Evolutionary conservation across 2,888 invertebrate species (phyloP).

Genomic region (Ashinkailepas kermadecensis): DNA sequence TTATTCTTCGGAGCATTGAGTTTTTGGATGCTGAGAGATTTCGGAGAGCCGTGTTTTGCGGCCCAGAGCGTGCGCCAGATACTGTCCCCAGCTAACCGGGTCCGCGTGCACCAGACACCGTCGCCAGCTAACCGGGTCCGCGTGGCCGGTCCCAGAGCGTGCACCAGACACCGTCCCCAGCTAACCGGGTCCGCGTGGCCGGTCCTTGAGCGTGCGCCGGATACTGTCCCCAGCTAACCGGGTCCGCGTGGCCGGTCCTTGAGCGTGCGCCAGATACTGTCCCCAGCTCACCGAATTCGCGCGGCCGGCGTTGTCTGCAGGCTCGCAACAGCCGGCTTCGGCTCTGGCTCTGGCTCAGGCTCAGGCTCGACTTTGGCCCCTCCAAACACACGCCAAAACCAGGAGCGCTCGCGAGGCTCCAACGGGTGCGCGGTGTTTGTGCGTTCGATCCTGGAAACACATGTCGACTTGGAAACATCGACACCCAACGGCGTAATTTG

Average conservation of each 20-base stretch:
- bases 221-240: not conserved
- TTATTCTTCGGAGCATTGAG: too few species aligned
- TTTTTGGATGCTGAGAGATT: too few species aligned
- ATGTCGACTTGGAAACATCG: not conserved
- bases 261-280: not conserved
- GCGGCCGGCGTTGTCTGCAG: not conserved
- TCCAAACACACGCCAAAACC: not conserved
- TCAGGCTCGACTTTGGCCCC: not conserved
- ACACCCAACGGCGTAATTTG: not conserved
- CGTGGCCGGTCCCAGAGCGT: not conserved
- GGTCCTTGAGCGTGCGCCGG: not conserved
- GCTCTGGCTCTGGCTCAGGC: constrained; percentile 15
- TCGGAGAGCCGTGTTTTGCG: too few species aligned
- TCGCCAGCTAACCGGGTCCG: too few species aligned
- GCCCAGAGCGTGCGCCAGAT: too few species aligned
- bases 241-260: constrained; percentile 13
- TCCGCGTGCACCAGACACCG: too few species aligned
- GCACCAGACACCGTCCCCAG: too few species aligned
- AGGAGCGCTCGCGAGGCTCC: not conserved
- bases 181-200: not conserved
- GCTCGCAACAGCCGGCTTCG: not conserved
- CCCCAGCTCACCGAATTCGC: constrained; percentile 23
- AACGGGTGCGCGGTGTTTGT: not conserved
- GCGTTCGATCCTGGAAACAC: not conserved
- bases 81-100: too few species aligned